Evolutionary conservation across 1,140 invertebrate species (phyloP), one percentile per base, ranked within the genome.

Genomic region (Liolophura sinensis): DNA sequence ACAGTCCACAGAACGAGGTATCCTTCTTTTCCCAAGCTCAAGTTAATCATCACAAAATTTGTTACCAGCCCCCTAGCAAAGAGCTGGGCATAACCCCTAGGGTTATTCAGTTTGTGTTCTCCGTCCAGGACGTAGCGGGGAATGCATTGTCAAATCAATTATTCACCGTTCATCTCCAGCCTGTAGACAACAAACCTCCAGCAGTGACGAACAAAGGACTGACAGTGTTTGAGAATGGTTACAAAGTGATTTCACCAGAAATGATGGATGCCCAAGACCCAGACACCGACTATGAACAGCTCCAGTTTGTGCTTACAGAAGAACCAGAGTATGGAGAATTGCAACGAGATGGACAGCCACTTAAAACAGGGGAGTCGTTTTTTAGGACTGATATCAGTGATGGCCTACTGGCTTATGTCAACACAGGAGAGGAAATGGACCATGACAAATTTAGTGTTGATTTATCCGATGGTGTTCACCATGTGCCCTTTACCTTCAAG

Each of bases 171-270:
- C 65, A 76, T 16, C 60, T 86, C 9, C 73, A 76, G 31, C 83
- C 85, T 15, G 74, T 85, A 22, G 76, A 85, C 65, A 84, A 85
- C 68, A 75, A 84, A 58, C 84, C 84, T 0, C 84, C 84, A 7
- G 62, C 70, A 18, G 75, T 86, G 12, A 73, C 64, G 49, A 84
- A 84, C 67, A 74, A 60, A 24, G 80, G 81, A 0, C 56, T 81
- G 12, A 67, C 66, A 16, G 78, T 85, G 16, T 60, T 69, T 49
- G 83, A 85, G 77, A 81, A 81, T 68, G 79, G 78, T 31, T 73
- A 70, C 59, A 70, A 72, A 25, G 64, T 75, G 12, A 62, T 86
- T 20, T 80, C 73, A 15, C 59, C 77, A 25, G 71, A 79, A 14
- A 73, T 79, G 16, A 58, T 86, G n/a, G 73, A 84, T 70, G 81